Conservation (phyloP, 2,797 vertebrate genomes). For the Falco columbarius region DNA sequence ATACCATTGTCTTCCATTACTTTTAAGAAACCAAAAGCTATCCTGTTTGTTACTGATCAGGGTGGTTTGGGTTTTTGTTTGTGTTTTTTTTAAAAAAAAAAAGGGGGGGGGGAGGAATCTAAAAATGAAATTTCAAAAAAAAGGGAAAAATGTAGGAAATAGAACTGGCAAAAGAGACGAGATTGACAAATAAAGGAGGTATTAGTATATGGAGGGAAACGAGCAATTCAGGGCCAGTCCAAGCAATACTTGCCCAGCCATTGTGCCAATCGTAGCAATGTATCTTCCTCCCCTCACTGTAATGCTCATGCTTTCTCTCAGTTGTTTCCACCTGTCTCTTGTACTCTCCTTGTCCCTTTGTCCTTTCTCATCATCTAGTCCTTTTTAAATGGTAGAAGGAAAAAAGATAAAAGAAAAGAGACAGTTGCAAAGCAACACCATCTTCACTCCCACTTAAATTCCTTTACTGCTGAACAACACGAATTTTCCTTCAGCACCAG, state of each 20-base stretch:
- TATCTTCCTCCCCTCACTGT: not conserved
- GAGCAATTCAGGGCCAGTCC: not conserved
- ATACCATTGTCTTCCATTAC: not conserved
- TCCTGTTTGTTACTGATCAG: not conserved
- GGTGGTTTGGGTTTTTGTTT: no score
- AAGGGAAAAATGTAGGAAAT: not conserved
- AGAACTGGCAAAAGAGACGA: not conserved
- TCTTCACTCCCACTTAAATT: not conserved
- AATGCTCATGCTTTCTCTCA: not conserved
- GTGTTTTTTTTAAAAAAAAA: not conserved
- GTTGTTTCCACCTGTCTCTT: not conserved
- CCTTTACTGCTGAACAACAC: not conserved
- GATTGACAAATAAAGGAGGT: not conserved
- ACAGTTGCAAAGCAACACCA: not conserved
- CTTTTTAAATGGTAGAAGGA: not conserved
- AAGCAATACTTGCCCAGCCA: not conserved
- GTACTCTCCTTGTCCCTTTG: not conserved
- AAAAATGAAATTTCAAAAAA: not conserved
- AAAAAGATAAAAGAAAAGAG: not conserved
- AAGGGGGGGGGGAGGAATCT: not conserved
- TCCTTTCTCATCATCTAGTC: not conserved
- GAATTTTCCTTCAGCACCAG: conserved; percentile 16
- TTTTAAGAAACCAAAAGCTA: not conserved
- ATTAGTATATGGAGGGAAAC: not conserved
- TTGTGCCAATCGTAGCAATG: not conserved